Percentiles rank a stretch among this genome's conserved stretches.
Evolutionary conservation across 2,113 vertebrate genomes (phyloP).

Genomic region (Kobus ellipsiprymnus): DNA sequence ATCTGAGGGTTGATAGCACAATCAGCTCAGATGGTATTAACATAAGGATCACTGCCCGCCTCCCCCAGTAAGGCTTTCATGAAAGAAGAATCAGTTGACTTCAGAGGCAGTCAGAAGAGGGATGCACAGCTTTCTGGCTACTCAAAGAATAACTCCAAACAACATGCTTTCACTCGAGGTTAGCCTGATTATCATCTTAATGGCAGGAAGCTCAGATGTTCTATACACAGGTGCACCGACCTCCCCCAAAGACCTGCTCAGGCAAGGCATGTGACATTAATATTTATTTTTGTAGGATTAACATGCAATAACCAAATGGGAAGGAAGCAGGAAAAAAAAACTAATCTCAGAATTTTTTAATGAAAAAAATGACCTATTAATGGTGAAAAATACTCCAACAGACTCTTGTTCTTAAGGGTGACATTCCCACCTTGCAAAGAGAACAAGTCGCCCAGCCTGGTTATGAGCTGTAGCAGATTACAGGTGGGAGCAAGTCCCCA

Average conservation of each 20-base stretch:
- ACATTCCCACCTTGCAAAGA: background rate
- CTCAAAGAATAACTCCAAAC: background rate
- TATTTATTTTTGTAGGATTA: constrained; percentile 13
- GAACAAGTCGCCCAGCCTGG: accelerated
- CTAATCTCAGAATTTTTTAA: background rate
- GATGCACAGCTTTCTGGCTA: background rate
- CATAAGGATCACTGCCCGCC: accelerated
- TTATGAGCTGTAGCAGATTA: background rate
- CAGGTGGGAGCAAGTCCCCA: background rate
- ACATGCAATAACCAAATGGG: background rate
- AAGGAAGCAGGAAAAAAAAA: background rate
- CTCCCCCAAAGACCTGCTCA: background rate
- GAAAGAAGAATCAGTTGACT: background rate
- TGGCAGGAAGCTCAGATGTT: background rate
- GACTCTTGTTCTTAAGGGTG: background rate
- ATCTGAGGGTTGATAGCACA: background rate
- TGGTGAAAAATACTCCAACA: background rate
- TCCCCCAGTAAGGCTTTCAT: background rate
- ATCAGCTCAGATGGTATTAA: background rate
- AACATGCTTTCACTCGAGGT: accelerated
- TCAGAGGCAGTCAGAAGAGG: background rate
- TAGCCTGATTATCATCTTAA: background rate
- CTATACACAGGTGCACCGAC: background rate
- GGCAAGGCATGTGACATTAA: background rate
- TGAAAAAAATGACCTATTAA: background rate